Conservation (phyloP, 2,888 invertebrate species). For the Zelleria hepariella region DNA sequence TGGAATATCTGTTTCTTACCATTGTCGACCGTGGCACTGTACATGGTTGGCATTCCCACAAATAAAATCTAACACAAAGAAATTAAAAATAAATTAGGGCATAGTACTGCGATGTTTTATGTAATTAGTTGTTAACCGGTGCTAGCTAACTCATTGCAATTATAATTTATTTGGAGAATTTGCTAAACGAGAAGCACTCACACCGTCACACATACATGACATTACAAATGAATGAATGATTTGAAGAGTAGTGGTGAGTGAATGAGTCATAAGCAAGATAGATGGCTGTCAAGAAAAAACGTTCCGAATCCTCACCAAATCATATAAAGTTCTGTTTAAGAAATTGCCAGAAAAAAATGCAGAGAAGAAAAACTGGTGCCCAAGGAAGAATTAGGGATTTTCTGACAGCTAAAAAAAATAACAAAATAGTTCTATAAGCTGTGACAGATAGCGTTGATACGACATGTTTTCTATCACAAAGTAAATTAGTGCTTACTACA, state of each 20-base stretch:
- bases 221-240: constrained; percentile 27
- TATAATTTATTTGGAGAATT: constrained; percentile 21
- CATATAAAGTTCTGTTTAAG: too few species aligned
- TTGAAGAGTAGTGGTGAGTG: constrained; percentile 17
- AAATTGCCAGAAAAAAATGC: too few species aligned
- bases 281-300: constrained; percentile 17
- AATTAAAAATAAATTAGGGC: constrained; percentile 56
- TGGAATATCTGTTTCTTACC: constrained; percentile 42
- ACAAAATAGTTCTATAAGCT: too few species aligned
- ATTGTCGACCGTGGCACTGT: constrained; percentile 55
- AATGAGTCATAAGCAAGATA: constrained; percentile 22
- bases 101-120: constrained; percentile 53
- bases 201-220: constrained; percentile 30
- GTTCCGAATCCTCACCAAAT: background rate
- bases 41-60: constrained; percentile 63
- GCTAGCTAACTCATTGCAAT: constrained; percentile 68
- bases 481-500: too few species aligned
- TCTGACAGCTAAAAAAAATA: too few species aligned
- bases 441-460: too few species aligned
- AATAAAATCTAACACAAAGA: constrained; percentile 41
- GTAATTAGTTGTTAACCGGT: constrained; percentile 30
- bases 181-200: background rate
- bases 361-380: too few species aligned
- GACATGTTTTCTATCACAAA: too few species aligned
- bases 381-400: too few species aligned